Base-by-base conservation (phyloP, 92 coral and sea anemone species). In the Epizoanthus fatuus region DNA sequence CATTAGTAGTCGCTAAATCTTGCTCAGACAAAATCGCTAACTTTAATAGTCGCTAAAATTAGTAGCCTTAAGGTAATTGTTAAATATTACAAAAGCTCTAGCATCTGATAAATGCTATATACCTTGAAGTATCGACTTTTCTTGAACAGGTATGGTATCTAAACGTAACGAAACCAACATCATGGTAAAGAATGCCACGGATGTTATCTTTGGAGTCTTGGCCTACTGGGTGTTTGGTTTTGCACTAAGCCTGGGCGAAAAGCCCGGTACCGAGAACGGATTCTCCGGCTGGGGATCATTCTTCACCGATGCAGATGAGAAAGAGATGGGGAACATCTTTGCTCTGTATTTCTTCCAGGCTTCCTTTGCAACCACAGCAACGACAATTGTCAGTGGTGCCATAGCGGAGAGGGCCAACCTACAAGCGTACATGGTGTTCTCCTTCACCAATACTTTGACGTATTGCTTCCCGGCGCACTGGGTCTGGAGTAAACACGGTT, bases 201-300 rank as follows among this genome's bases (percentile, higher is more conserved):
- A 94, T 68, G 98, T 94, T 5, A 94, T 94, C 53, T 94, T 94
- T 73, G 98, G 98, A 19, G 98, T 95, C 15, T 86, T 94, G 15
- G 98, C 95, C 0, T 94, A 92, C 86, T 94, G 98, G 98, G 75
- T 94, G 90, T 94, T 94, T 70, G 98, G 98, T 9, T 94, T 92
- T 25, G 95, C 94, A 0, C 90, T 94, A 69, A 92, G 94, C 45
- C 91, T 84, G 76, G 98, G 98, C 14, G 75, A 94, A 17, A 73
- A 75, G 20, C 69, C 59, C 11, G 78, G 39, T 10, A 75, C 62
- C 10, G 86, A 79, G 1, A 92, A 94, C 80, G 92, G 90, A 4
- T 94, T 94, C 81, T 92, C 94, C 9, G 98, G 98, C 9, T 92
- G 91, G 83, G 98, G 98, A 2, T 80, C 62, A 65, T 94, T 94